Evolutionary conservation across 2,113 vertebrate genomes (phyloP).

Genomic region (Tyto alba): DNA sequence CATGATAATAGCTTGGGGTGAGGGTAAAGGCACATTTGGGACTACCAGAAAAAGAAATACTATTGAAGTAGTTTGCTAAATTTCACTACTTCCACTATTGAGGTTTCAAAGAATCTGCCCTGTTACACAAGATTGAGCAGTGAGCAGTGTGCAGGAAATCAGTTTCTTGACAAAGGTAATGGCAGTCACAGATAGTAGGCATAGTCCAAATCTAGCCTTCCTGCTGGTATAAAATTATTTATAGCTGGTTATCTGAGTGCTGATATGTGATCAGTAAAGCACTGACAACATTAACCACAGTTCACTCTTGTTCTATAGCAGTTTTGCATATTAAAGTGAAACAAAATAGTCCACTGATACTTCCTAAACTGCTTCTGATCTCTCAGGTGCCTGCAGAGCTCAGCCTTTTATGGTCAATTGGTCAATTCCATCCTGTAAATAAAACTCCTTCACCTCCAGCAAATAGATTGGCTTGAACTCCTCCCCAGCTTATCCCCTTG

Average conservation of each 20-base stretch:
- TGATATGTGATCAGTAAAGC: not conserved
- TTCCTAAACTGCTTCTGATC: not conserved
- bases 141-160: not conserved
- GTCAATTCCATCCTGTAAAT: not conserved
- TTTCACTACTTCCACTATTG: not conserved
- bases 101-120: not conserved
- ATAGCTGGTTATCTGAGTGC: not conserved
- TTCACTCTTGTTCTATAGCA: not conserved
- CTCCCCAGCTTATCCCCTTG: not conserved
- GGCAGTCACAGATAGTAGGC: not conserved
- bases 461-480: not conserved
- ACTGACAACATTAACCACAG: not conserved
- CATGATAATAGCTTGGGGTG: not conserved
- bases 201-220: not conserved
- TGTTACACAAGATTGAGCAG: not conserved
- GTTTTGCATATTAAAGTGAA: not conserved
- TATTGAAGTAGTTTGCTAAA: not conserved
- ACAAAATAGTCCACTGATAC: not conserved
- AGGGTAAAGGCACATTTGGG: not conserved
- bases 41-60: not conserved
- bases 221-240: not conserved
- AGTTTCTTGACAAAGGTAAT: not conserved
- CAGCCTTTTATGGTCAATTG: not conserved
- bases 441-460: not conserved
- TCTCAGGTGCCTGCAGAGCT: not conserved